Evolutionary conservation across 2,888 invertebrate species (phyloP).

Genomic region (Xanthorhoe spadicearia): DNA sequence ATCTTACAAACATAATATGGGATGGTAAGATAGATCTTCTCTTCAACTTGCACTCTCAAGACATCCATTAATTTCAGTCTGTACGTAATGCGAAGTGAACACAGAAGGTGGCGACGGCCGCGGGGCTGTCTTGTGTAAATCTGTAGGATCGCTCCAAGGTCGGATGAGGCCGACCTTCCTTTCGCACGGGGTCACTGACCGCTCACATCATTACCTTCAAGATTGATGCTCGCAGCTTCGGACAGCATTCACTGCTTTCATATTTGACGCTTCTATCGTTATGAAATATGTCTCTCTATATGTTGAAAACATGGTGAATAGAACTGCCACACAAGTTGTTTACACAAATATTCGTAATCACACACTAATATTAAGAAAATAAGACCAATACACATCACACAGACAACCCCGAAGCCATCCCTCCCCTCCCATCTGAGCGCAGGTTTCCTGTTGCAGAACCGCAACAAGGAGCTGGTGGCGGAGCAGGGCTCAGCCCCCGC

Average conservation of each 20-base stretch:
- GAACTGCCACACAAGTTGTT: background rate
- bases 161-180: constrained; percentile 22
- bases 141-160: constrained; percentile 2
- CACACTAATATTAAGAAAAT: background rate
- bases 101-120: background rate
- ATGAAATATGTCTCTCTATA: background rate
- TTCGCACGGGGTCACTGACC: constrained; percentile 26
- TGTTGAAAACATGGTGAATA: background rate
- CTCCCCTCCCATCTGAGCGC: constrained; percentile 61
- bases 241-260: constrained; percentile 12
- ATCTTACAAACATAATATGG: too few relatives aligned
- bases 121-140: background rate
- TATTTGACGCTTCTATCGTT: constrained; percentile 5
- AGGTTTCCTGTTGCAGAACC: constrained; percentile 82
- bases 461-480: constrained; percentile 74
- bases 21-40: background rate
- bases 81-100: background rate
- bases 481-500: constrained; percentile 36
- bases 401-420: constrained; percentile 13
- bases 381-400: background rate
- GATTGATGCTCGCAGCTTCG: constrained; percentile 12
- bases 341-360: background rate
- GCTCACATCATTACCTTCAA: constrained; percentile 17
- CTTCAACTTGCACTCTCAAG: background rate
- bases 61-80: background rate